Base-by-base conservation (phyloP, 1,140 invertebrate species). In the Aphelenchoides avenae region DNA sequence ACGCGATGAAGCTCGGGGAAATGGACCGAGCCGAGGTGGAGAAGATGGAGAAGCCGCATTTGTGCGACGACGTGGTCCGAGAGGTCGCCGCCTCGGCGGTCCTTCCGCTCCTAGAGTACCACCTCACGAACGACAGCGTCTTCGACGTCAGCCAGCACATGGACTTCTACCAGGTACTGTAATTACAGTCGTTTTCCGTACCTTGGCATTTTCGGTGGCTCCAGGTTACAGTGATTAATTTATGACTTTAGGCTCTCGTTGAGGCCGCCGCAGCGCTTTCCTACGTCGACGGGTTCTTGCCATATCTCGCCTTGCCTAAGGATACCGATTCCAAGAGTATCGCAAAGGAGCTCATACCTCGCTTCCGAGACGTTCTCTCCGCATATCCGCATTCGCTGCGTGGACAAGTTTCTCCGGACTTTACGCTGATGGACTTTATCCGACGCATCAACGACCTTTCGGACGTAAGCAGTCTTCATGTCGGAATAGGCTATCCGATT, bases 91-190 rank as follows among this genome's bases (percentile, higher is more conserved):
- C 40, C 33, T 41, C 63, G 26, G 41, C 43, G 46, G 46, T 61
- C 26, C 20, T 44, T 40, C 22, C 56, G 5, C 53, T 40, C 6
- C n/a, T 74, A n/a, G 71, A 71, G 20, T 73, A 74, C 47, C 68
- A 71, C 47, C 26, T 75, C 37, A 67, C 61, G 15, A 75, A 75
- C 51, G 73, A 75, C 36, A 55, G 47, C 30, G 63, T 75, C 6
- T 70, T 77, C 31, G 73, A 75, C 40, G 60, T 75, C 7, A 59
- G 55, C 18, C 64, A 77, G 34, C 75, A 73, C 36, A 64, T 75
- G 22, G 69, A 73, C 24, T 65, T 77, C 26, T 77, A 75, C 57
- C 72, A 77, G 49, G 73, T 59, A 52, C 13, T 50, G n/a, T 20
- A 50, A 9, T 50, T 15, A 6, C 1, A n/a, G n/a, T n/a, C n/a